A percentile compares a stretch with the other conserved stretches of the same genome.
Evolutionary conservation across 2,888 invertebrate genomes (phyloP).

Genomic region (Trichogramma dendrolimi): DNA sequence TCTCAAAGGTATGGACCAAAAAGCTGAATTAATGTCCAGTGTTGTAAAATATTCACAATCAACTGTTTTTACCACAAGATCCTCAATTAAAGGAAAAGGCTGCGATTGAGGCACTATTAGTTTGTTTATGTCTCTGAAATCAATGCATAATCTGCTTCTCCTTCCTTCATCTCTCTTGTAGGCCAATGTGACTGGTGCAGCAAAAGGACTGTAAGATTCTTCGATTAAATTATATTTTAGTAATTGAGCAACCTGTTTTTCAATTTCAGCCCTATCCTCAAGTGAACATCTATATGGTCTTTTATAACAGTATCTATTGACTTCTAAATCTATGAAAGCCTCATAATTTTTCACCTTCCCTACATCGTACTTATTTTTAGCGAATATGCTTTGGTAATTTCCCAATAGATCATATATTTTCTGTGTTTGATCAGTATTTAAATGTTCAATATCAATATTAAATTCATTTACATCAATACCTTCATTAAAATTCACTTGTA

Average conservation of each 20-base stretch:
- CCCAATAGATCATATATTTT: slow-evolving; percentile 29
- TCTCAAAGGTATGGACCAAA: slow-evolving; percentile 31
- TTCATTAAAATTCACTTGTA: slow-evolving; percentile 30
- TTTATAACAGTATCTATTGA: slow-evolving; percentile 30
- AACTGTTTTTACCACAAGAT: slow-evolving; percentile 9
- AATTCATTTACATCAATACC: slow-evolving; percentile 24
- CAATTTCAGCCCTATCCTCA: slow-evolving; percentile 31
- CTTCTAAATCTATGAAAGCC: slow-evolving; percentile 30
- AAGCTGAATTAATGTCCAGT: slow-evolving; percentile 34
- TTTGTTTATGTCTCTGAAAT: too few species aligned
- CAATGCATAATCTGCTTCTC: too few species aligned
- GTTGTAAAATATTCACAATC: slow-evolving; percentile 23
- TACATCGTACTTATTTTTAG: slow-evolving; percentile 34
- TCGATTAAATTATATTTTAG: slow-evolving; percentile 31
- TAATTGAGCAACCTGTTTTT: slow-evolving; percentile 31
- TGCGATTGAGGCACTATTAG: too few species aligned
- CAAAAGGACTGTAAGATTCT: slow-evolving; percentile 33
- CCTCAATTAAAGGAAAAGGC: too few species aligned
- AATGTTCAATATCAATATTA: slow-evolving; percentile 20
- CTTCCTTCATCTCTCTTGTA: slow-evolving; percentile 30
- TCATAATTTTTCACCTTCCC: slow-evolving; percentile 32
- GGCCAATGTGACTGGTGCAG: slow-evolving; percentile 29
- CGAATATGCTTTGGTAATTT: slow-evolving; percentile 31
- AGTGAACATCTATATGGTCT: slow-evolving; percentile 30
- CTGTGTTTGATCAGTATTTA: slow-evolving; percentile 12